Percentiles rank a stretch among this genome's conserved stretches.
Conservation (phyloP, 2,113 vertebrate genomes). For the Pomatorhinus ruficollis region DNA sequence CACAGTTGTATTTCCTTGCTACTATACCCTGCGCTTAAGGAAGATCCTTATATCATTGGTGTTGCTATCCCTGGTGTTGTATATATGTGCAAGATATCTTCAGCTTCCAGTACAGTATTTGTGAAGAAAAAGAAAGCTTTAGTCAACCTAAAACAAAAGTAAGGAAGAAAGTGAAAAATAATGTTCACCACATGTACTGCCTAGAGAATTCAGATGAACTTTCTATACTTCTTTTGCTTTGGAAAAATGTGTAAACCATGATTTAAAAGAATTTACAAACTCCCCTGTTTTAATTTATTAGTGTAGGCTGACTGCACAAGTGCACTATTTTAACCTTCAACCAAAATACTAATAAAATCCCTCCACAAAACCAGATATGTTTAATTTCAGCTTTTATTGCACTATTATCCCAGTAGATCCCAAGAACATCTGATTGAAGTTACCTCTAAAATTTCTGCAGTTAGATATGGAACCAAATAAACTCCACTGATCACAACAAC, state of each 20-base stretch:
- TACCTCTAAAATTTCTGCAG: conserved; percentile 54
- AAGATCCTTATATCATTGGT: neutral
- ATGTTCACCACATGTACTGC: conserved; percentile 41
- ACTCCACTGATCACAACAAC: neutral
- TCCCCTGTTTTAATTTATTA: conserved; percentile 43
- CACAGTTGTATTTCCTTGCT: neutral
- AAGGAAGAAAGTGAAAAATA: neutral
- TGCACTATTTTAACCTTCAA: conserved; percentile 41
- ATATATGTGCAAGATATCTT: neutral
- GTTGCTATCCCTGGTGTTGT: neutral
- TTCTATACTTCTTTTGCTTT: conserved; percentile 31
- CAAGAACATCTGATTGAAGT: conserved; percentile 64
- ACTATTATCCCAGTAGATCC: conserved; percentile 48
- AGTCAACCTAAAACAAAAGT: neutral
- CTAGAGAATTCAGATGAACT: conserved; percentile 44
- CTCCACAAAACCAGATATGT: conserved; percentile 36
- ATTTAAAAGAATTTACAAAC: conserved; percentile 37
- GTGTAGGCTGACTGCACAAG: neutral
- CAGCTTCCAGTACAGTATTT: neutral
- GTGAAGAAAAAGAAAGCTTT: neutral
- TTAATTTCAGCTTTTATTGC: conserved; percentile 61
- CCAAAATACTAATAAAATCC: conserved; percentile 23
- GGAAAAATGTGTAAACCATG: conserved; percentile 17
- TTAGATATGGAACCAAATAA: conserved; percentile 32
- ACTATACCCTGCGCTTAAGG: neutral